Base-by-base conservation (phyloP, 2,113 vertebrate genomes). In the Hemiprocne comata region DNA sequence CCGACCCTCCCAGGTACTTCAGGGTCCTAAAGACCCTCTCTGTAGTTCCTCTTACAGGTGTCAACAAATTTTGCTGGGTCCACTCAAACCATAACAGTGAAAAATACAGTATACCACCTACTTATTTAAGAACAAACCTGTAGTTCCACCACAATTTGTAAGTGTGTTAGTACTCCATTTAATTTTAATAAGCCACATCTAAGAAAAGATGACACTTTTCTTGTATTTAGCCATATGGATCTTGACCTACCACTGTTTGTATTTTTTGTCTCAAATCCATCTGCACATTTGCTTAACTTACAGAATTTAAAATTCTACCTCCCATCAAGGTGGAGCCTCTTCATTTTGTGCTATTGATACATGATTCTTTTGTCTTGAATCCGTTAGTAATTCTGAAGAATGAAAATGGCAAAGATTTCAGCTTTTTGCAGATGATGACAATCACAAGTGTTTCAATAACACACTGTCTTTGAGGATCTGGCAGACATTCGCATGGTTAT, bases 251-350 rank as follows among this genome's bases (percentile, higher is more conserved):
- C 57, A 3, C 8, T 13, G 1, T 28, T 34, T 3, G 0, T 25
- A 28, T 25, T 83, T 85, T 73, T 89, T 7, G 4, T 31, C 50
- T 85, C 40, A 75, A 76, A 66, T n/a, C 4, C 14, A 26, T 26
- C 11, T 24, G 2, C 7, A 33, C 2, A 60, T 1, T 3, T 48
- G 9, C 5, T 46, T 64, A 60, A 38, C 26, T 82, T 13, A 23
- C 7, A 38, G 66, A 77, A 67, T 38, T 34, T 42, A 40, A 77
- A 80, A 44, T 58, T 89, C 13, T 54, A 4, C 58, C 9, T 61
- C 29, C 2, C 5, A 1, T 67, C 7, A 54, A 40, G 5, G 2
- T 17, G 61, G 4, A 60, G 2, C 0, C 3, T 25, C 16, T 72
- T 70, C 4, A 14, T 54, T 89, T 86, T 74, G 3, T 64, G 15